Base-by-base conservation (phyloP, 2,888 invertebrate species). In the Glyphotaelius pellucidus region DNA sequence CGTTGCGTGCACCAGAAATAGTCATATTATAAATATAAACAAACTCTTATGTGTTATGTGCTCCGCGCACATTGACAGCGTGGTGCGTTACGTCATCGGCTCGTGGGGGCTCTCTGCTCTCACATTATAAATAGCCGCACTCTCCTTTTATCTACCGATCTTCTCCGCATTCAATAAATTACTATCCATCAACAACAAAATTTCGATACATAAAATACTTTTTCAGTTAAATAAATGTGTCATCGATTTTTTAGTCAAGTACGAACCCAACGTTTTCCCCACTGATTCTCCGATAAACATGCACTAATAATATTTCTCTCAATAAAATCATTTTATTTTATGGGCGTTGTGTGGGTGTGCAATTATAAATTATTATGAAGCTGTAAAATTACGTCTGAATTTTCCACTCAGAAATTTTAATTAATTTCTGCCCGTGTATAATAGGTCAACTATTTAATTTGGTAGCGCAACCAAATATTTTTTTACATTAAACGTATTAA, bases 21-120 rank as follows among this genome's bases (percentile, higher is more conserved):
- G 67, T n/a, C 67, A 9, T 67, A 25, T n/a, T 67, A 67, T 67
- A n/a, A 67, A 67, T 67, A 67, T 67, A 67, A 67, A 67, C 67
- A 67, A 67, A 67, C 67, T 25, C 67, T 67, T 67, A 67, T 67
- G 67, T 67, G 67, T n/a, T 67, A 67, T 67, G 67, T 67, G 67
- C 67, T 67, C 67, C 67, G 67, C n/a, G 67, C 67, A 67, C 67
- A 67, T 67, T 67, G 67, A 67, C 67, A 67, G 67, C 67, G n/a
- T 9, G 9, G 67, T 67, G 67, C 67, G 67, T n/a, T 67, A 67
- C 67, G 67, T 67, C 67, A 67, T 67, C 67, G 67, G 67, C 67
- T 67, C 25, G 67, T 67, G 67, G 67, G 67, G 67, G 67, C 67
- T 67, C 67, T 38, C 38, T 9, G 5, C 38, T 38, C 38, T 67